A percentile compares a stretch with the other conserved stretches of the same genome.
Evolutionary conservation across 2,888 invertebrate genomes (phyloP).

Genomic region (Zygogramma bicolorata): DNA sequence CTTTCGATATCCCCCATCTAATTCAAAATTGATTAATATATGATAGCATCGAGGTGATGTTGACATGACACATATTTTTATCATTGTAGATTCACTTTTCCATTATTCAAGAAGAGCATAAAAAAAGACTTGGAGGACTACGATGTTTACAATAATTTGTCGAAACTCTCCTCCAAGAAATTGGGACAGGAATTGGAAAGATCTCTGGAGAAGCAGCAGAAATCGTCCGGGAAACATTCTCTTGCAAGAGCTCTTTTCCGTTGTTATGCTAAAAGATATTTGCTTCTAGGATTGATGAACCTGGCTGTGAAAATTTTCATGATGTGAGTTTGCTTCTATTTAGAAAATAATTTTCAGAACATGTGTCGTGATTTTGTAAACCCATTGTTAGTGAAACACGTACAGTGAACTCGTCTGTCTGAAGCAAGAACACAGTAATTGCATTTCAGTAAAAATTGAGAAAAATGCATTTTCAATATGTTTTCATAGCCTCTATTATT

Average conservation of each 20-base stretch:
- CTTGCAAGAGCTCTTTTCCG: not conserved
- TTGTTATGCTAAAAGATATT: not conserved
- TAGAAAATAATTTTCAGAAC: not conserved
- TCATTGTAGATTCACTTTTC: not conserved
- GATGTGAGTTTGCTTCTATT: not conserved
- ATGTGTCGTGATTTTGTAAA: too few species aligned
- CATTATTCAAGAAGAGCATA: not conserved
- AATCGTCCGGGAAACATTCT: not conserved
- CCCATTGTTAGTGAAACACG: too few species aligned
- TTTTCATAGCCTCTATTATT: too few species aligned
- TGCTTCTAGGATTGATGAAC: not conserved
- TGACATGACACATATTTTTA: too few species aligned
- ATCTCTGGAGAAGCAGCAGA: too few species aligned
- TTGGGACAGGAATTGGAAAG: not conserved
- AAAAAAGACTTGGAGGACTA: not conserved
- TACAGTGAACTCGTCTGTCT: too few species aligned
- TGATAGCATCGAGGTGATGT: too few species aligned
- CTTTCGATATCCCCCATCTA: too few species aligned
- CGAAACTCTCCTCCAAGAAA: not conserved
- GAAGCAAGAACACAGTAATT: too few species aligned
- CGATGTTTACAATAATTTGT: not conserved
- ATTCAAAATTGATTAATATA: too few species aligned
- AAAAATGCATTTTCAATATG: too few species aligned
- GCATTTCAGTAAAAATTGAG: too few species aligned
- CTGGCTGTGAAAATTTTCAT: not conserved